Conservation (phyloP, 2,888 invertebrate species). For the Galerucella nymphaeae region DNA sequence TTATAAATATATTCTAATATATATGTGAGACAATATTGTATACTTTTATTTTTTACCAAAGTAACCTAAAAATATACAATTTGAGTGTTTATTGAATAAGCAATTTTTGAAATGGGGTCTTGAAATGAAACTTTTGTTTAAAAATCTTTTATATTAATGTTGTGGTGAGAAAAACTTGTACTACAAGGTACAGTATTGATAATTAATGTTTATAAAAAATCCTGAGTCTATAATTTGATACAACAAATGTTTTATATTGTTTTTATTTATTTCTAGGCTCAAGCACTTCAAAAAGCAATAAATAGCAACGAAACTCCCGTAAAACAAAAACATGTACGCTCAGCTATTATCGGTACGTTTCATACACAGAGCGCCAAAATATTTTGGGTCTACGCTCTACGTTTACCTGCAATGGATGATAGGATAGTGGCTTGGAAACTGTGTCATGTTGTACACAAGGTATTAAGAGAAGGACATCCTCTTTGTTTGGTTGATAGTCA, state of each 20-base stretch:
- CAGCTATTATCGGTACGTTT: slow-evolving; percentile 94
- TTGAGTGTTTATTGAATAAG: too few species aligned
- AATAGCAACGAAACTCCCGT: slow-evolving; percentile 92
- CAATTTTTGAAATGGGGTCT: too few species aligned
- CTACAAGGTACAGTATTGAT: too few species aligned
- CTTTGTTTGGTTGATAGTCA: slow-evolving; percentile 88
- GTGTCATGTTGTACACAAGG: slow-evolving; percentile 96
- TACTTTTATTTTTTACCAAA: too few species aligned
- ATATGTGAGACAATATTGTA: too few species aligned
- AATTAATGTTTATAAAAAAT: neutral
- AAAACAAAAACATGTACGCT: slow-evolving; percentile 98
- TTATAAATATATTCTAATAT: too few species aligned
- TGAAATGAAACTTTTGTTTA: too few species aligned
- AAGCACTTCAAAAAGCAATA: slow-evolving; percentile 93
- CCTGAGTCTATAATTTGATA: neutral
- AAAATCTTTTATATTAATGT: too few species aligned
- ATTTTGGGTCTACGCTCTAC: slow-evolving; percentile 81
- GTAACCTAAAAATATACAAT: too few species aligned
- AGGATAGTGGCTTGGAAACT: slow-evolving; percentile 99
- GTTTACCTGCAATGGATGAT: slow-evolving; percentile 89
- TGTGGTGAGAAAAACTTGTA: too few species aligned
- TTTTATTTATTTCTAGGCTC: slow-evolving; percentile 70
- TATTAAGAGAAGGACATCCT: slow-evolving; percentile 76
- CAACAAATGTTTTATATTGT: neutral
- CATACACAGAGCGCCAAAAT: slow-evolving; percentile 90